Conservation (phyloP, 2,113 vertebrate species). For the Melanerpes formicivorus region DNA sequence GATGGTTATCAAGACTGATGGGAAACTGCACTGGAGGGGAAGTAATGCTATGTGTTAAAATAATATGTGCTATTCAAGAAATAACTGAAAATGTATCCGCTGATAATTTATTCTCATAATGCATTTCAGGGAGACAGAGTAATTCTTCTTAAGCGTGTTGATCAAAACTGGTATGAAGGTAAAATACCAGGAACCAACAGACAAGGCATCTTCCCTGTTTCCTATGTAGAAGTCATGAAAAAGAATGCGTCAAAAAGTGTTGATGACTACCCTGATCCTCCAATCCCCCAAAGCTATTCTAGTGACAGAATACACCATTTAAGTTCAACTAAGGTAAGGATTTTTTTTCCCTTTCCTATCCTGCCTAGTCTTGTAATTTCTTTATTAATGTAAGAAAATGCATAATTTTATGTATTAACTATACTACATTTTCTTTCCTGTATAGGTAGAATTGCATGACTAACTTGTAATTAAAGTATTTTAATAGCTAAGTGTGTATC, state of each 20-base stretch:
- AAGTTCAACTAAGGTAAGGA: conserved; percentile 87
- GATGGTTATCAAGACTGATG: background rate
- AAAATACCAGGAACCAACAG: conserved; percentile 91
- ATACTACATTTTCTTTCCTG: background rate
- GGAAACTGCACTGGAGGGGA: background rate
- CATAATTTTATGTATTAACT: background rate
- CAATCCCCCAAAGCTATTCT: conserved; percentile 82
- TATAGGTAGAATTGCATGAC: background rate
- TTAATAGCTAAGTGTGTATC: background rate
- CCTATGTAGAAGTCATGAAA: conserved; percentile 93
- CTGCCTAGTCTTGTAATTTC: background rate
- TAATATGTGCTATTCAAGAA: background rate
- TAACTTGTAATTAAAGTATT: background rate
- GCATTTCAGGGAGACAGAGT: conserved; percentile 90
- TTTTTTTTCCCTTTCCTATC: background rate
- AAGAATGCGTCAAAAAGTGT: conserved; percentile 84
- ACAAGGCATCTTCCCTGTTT: conserved; percentile 97
- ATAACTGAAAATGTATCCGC: background rate
- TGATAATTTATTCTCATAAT: conserved; percentile 42
- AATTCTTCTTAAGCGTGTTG: conserved; percentile 91
- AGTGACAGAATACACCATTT: conserved; percentile 84
- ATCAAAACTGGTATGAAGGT: conserved; percentile 99
- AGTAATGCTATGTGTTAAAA: background rate
- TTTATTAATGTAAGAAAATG: background rate
- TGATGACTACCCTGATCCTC: conserved; percentile 81